Evolutionary conservation across 1,140 invertebrate genomes (phyloP).

Genomic region (Mercenaria mercenaria): DNA sequence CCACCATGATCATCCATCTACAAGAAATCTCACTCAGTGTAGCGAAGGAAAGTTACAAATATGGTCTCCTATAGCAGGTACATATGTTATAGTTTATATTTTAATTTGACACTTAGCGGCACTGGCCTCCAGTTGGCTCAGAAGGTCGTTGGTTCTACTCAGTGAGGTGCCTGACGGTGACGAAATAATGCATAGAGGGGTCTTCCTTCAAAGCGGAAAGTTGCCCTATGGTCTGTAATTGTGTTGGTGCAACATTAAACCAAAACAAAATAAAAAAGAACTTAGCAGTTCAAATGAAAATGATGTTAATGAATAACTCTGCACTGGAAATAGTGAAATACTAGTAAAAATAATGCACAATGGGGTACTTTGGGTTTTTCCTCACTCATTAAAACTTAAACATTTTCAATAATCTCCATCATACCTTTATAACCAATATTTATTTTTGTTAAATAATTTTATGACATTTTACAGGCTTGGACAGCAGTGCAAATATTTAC

Average conservation of each 20-base stretch:
- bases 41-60: slow-evolving; percentile 83
- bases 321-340: no score
- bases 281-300: no score
- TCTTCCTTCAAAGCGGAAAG: not conserved
- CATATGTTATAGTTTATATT: no score
- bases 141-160: no score
- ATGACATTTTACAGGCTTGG: slow-evolving; percentile 76
- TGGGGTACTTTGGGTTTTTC: not conserved
- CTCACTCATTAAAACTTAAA: not conserved
- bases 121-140: no score
- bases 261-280: no score
- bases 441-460: not conserved
- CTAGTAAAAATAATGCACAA: not conserved
- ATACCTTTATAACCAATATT: not conserved
- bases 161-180: no score
- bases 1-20: slow-evolving; percentile 81
- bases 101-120: no score
- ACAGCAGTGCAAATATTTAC: slow-evolving; percentile 81
- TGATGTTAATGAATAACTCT: no score
- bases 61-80: slow-evolving; percentile 83
- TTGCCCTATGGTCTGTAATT: no score
- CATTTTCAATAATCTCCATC: not conserved
- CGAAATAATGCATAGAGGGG: no score
- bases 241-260: no score
- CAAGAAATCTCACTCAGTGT: slow-evolving; percentile 83